Evolutionary conservation across 1,140 invertebrate species (phyloP).

Genomic region (Zaprionus taronus): DNA sequence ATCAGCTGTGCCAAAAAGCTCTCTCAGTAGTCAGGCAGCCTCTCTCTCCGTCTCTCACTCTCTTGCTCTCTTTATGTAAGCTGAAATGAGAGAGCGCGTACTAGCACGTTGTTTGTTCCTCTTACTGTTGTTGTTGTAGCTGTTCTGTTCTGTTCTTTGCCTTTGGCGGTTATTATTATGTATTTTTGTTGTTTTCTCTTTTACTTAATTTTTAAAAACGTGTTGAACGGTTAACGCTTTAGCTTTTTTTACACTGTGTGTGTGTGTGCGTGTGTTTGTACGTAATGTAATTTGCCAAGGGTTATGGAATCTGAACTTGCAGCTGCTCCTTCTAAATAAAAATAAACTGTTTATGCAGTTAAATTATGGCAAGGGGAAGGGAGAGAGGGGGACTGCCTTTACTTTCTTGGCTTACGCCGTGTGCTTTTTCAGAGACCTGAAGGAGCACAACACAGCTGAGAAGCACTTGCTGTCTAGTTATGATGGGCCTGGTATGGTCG

Average conservation of each 20-base stretch:
- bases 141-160: constrained; percentile 1
- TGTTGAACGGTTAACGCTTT: constrained; percentile 61
- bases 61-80: constrained; percentile 17
- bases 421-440: constrained; percentile 27
- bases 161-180: constrained; percentile 59
- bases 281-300: constrained; percentile 62
- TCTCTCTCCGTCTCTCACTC: constrained; percentile 22
- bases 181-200: constrained; percentile 51
- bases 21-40: neutral
- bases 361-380: constrained; percentile 24
- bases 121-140: constrained; percentile 24
- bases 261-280: constrained; percentile 45
- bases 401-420: constrained; percentile 32
- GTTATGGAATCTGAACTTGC: constrained; percentile 76
- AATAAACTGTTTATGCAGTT: constrained; percentile 80
- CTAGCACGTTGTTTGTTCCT: constrained; percentile 59
- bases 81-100: neutral
- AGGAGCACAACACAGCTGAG: neutral
- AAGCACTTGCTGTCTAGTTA: no score
- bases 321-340: constrained; percentile 62
- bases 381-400: neutral
- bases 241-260: constrained; percentile 37
- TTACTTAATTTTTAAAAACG: constrained; percentile 66
- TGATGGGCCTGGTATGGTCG: neutral
- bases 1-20: constrained; percentile 39